A percentile compares a stretch with the other conserved stretches of the same genome.
Evolutionary conservation across 2,113 vertebrate genomes (phyloP).

Genomic region (Myocastor coypus): DNA sequence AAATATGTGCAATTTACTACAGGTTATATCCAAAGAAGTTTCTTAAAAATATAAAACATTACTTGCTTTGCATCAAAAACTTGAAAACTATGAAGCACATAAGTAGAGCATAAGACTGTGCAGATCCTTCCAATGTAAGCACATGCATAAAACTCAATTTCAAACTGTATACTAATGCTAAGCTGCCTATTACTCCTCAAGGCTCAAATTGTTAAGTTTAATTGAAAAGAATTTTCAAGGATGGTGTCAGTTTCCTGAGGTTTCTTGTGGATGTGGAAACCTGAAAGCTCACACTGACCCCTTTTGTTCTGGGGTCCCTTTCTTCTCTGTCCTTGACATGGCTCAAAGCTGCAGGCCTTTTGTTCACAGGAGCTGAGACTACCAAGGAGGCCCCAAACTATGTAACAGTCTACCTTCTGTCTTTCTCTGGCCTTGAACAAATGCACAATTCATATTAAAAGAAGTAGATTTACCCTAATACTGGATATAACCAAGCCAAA

Average conservation of each 20-base stretch:
- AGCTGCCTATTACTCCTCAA: background rate
- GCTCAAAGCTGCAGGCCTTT: background rate
- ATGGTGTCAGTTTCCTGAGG: background rate
- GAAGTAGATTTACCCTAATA: conserved; percentile 18
- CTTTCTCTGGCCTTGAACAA: background rate
- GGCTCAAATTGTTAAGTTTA: background rate
- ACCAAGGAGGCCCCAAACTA: background rate
- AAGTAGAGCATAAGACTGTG: background rate
- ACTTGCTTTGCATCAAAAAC: conserved; percentile 28
- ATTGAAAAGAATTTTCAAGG: background rate
- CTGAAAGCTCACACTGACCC: background rate
- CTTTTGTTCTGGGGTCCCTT: background rate
- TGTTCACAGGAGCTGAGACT: background rate
- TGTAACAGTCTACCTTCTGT: background rate
- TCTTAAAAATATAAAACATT: background rate
- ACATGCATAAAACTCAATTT: conserved; percentile 27
- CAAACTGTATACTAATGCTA: background rate
- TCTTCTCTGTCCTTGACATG: conserved; percentile 60
- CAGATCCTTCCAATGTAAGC: background rate
- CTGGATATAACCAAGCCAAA: background rate
- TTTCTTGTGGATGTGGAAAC: background rate
- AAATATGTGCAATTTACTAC: background rate
- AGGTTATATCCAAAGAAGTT: background rate
- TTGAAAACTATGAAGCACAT: background rate
- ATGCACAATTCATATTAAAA: background rate